A percentile compares a stretch with the other conserved stretches of the same genome.
These are phyloP conservation scores for Cynaeus angustus DNA, from an alignment of 2,888 invertebrate genomes.

Conservation along the genomic window DNA sequence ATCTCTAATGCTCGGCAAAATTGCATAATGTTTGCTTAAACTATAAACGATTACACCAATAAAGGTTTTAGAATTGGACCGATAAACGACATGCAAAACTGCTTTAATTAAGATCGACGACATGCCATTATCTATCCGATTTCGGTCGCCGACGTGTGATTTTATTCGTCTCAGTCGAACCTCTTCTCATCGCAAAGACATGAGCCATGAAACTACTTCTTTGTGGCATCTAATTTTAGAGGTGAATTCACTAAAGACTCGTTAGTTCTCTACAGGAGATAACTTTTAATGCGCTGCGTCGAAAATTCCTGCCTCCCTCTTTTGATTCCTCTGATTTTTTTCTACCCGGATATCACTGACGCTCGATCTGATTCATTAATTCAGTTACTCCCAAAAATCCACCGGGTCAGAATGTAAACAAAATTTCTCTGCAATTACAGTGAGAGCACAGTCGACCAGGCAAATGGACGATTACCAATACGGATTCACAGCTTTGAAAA, in stretches of 20 bases:
- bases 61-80: slow-evolving; percentile 42
- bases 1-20: slow-evolving; percentile 47
- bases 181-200: slow-evolving; percentile 56
- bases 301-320: slow-evolving; percentile 22
- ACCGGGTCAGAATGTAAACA: slow-evolving; percentile 20
- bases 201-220: slow-evolving; percentile 63
- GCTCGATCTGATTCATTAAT: slow-evolving; percentile 36
- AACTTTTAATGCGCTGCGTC: slow-evolving; percentile 58
- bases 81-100: slow-evolving; percentile 52
- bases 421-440: slow-evolving; percentile 33
- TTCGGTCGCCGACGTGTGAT: slow-evolving; percentile 52
- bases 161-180: slow-evolving; percentile 55
- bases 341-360: slow-evolving; percentile 9
- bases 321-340: slow-evolving; percentile 35
- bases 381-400: slow-evolving; percentile 25
- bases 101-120: slow-evolving; percentile 54
- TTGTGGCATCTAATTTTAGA: slow-evolving; percentile 62
- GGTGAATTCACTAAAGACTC: slow-evolving; percentile 60
- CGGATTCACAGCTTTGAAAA: slow-evolving; percentile 19
- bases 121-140: slow-evolving; percentile 52
- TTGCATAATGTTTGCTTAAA: slow-evolving; percentile 53
- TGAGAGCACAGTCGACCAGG: slow-evolving; percentile 25
- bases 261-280: slow-evolving; percentile 60
- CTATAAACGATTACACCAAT: slow-evolving; percentile 53
- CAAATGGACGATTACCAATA: slow-evolving; percentile 27